Conservation (phyloP, 1,140 invertebrate genomes). For the Meloidogyne floridensis region DNA sequence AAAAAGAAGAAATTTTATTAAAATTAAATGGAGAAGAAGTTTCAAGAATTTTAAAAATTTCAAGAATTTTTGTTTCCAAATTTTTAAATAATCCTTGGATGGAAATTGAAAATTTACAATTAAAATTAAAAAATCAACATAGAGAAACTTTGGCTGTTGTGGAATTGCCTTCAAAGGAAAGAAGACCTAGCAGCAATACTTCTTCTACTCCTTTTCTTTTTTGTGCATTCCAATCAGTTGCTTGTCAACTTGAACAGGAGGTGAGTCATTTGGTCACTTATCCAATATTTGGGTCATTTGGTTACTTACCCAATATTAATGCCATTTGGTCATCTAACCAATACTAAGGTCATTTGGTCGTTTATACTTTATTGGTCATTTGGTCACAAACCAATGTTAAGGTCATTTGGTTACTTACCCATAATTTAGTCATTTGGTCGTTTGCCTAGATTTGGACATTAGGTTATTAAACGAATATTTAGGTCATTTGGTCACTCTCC, state of each 20-base stretch:
- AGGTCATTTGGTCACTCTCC: too few relatives aligned
- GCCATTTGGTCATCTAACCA: too few relatives aligned
- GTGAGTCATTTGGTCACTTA: conserved; percentile 10
- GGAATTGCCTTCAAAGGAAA: conserved; percentile 3
- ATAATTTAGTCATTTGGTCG: not conserved
- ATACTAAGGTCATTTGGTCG: too few relatives aligned
- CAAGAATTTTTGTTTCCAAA: conserved; percentile 41
- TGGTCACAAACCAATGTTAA: not conserved
- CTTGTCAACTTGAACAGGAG: conserved; percentile 61
- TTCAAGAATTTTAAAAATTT: conserved; percentile 43
- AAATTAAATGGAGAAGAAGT: not conserved
- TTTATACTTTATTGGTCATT: not conserved
- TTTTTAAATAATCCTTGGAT: conserved; percentile 56
- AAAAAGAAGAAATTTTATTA: conserved; percentile 21
- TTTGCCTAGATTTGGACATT: too few relatives aligned
- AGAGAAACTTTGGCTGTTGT: conserved; percentile 32
- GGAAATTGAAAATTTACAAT: conserved; percentile 59
- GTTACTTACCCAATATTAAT: too few relatives aligned
- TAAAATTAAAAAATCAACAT: conserved; percentile 48
- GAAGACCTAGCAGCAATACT: not conserved
- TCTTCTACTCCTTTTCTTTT: conserved; percentile 52
- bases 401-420: not conserved
- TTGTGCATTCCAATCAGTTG: conserved; percentile 62
- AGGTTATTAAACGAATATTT: too few relatives aligned
- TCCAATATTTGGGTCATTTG: not conserved